These are phyloP conservation scores for Labia minor DNA, from an alignment of 2,888 invertebrate species.

Conservation along the genomic window DNA sequence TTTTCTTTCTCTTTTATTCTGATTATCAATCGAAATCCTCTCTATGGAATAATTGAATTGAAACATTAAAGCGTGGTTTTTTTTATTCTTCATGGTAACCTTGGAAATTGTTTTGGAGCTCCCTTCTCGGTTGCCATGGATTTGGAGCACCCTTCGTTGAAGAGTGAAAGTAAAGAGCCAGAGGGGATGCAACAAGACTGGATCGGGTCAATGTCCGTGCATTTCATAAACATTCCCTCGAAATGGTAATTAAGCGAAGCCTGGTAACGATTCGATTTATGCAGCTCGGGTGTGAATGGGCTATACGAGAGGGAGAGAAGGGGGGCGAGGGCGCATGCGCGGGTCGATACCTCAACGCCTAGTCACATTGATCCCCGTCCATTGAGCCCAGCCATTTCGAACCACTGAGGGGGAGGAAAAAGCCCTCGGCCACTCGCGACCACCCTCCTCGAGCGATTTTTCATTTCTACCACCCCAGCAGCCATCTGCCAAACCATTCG, in stretches of 20 bases:
- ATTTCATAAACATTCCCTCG: constrained; percentile 2
- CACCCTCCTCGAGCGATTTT: too few relatives aligned
- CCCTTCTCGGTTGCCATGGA: background rate
- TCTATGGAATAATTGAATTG: too few relatives aligned
- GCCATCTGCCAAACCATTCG: background rate
- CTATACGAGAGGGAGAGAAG: background rate
- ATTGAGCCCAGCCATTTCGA: background rate
- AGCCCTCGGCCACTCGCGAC: too few relatives aligned
- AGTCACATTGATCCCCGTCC: background rate
- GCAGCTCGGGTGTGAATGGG: too few relatives aligned
- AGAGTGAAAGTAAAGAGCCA: background rate
- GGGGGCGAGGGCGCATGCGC: background rate
- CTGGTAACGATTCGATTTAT: background rate
- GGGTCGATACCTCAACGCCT: background rate
- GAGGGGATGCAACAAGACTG: background rate
- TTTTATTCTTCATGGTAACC: too few relatives aligned
- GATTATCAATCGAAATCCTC: too few relatives aligned
- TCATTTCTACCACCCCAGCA: background rate
- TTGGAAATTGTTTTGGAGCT: too few relatives aligned
- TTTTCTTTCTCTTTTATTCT: too few relatives aligned
- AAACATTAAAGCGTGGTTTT: too few relatives aligned
- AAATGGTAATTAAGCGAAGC: background rate
- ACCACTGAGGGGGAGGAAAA: too few relatives aligned
- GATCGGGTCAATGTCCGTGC: background rate
- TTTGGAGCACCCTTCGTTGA: background rate